Evolutionary conservation across 1,140 invertebrate genomes (phyloP), one percentile per base, ranked within the genome.

Genomic region (Planococcus citri): DNA sequence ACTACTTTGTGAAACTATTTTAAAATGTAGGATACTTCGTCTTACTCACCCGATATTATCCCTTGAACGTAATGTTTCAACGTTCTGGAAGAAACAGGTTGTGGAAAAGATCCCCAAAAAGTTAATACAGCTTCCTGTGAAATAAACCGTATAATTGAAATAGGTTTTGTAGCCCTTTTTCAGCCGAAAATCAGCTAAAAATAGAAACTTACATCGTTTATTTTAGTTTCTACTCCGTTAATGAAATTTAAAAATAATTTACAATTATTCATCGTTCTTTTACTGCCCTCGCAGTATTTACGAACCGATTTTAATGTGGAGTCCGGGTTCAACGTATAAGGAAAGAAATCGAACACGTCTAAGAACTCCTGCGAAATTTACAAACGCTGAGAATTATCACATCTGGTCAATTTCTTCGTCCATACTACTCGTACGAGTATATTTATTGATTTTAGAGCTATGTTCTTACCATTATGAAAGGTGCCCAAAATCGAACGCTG

Each of bases 11-110:
- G n/a, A n/a, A n/a, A n/a, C 29, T 3, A 33, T 33, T 6, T 33
- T 33, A 33, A 33, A 33, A 33, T 33, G n/a, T n/a, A n/a, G n/a
- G n/a, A n/a, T n/a, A n/a, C n/a, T n/a, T n/a, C 1, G 27, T 70
- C 3, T 38, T 41, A 57, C 38, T 69, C 24, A 71, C 70, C 70
- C 2, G 68, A 25, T 10, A 29, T 64, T 12, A 72, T 57, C 20
- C 57, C 17, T 67, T 72, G 72, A 9, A 72, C 17, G 33, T 70
- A 70, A 37, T 72, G 72, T 14, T 68, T 72, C 10, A 72, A 68
- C 24, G 68, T 71, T 57, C 69, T 69, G 12, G 72, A 29, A 17
- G 72, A 69, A 57, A 72, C 38, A 1, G 72, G 72, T 24, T 72
- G 72, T n/a, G 72, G 72, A 70, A 70, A 72, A 29, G 57, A 58